Evolutionary conservation across 2,797 vertebrate species (phyloP).

Genomic region (Neostethus bicornis): DNA sequence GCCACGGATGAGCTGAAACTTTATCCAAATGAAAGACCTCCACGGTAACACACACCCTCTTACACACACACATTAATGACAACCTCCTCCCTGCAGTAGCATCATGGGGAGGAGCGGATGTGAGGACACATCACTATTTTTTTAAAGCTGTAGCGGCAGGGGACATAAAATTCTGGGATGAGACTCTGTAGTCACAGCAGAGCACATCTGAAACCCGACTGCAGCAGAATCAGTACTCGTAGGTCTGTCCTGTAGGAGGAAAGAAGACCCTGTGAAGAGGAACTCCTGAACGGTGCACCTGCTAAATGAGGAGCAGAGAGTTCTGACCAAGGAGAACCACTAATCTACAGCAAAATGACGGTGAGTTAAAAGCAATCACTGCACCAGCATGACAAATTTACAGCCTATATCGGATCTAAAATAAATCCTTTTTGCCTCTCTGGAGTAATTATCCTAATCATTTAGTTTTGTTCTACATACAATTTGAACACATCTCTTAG

Average conservation of each 20-base stretch:
- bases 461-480: neutral
- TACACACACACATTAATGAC: neutral
- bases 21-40: neutral
- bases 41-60: neutral
- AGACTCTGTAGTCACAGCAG: neutral
- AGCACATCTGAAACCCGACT: rapidly evolving
- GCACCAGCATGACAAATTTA: neutral
- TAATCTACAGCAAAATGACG: conserved; percentile 54
- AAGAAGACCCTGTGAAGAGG: neutral
- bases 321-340: conserved; percentile 2
- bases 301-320: conserved; percentile 21
- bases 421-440: neutral
- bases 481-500: too few relatives aligned
- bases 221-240: neutral
- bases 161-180: conserved; percentile 19
- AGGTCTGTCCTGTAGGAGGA: neutral
- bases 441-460: neutral
- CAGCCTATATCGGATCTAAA: too few relatives aligned
- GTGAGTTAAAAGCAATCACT: conserved; percentile 42
- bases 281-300: conserved; percentile 33
- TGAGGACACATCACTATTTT: conserved; percentile 40
- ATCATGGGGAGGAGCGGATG: conserved; percentile 27
- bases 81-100: conserved; percentile 28
- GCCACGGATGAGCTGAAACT: neutral
- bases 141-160: conserved; percentile 51